Evolutionary conservation across 1,140 invertebrate genomes (phyloP).

Genomic region (Reticulitermes speratus): DNA sequence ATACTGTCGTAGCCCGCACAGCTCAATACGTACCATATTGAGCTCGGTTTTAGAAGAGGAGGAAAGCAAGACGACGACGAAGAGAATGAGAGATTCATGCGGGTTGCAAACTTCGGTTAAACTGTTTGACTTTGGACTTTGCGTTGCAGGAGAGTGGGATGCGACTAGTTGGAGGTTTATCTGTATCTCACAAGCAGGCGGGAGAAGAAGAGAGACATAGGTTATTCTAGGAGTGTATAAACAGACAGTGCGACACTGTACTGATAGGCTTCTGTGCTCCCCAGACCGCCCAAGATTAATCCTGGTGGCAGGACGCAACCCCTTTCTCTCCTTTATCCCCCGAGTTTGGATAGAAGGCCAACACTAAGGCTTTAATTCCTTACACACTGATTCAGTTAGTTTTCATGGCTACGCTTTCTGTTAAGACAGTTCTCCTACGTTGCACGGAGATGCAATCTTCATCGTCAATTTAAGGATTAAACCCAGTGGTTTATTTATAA

Average conservation of each 20-base stretch:
- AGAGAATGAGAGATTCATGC: background rate
- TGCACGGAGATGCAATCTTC: too few relatives aligned
- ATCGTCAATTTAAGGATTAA: too few relatives aligned
- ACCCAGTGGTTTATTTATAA: too few relatives aligned
- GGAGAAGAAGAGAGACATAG: background rate
- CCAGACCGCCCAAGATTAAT: slow-evolving; percentile 10
- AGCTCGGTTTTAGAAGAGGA: slow-evolving; percentile 8
- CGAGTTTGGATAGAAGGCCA: background rate
- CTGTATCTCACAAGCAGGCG: background rate
- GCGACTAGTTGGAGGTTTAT: background rate
- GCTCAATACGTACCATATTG: background rate
- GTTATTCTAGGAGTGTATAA: background rate
- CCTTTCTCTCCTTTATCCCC: background rate
- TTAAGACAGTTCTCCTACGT: too few relatives aligned
- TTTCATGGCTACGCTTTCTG: too few relatives aligned
- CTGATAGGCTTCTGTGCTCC: background rate
- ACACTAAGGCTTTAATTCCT: background rate
- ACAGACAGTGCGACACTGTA: slow-evolving; percentile 4
- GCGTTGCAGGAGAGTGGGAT: background rate
- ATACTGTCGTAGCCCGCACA: background rate
- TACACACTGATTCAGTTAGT: background rate
- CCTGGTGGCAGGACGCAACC: background rate
- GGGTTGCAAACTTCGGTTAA: background rate
- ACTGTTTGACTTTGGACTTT: slow-evolving; percentile 18
- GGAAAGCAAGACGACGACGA: background rate